A percentile compares a stretch with the other conserved stretches of the same genome.
These are phyloP conservation scores for Reinhardtius hippoglossoides DNA, from an alignment of 2,113 vertebrate genomes.

Conservation along the genomic window DNA sequence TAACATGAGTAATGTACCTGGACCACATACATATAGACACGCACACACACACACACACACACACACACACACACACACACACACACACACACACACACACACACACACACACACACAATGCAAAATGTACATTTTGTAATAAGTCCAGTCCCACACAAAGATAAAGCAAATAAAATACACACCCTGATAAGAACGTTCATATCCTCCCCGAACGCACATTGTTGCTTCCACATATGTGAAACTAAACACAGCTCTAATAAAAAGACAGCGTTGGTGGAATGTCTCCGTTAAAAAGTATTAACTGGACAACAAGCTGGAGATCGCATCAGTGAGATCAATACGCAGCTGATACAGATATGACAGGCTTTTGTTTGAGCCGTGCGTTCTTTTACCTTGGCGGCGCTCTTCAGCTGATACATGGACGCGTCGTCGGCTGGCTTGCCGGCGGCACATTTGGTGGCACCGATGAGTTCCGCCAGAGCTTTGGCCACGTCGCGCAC, in stretches of 20 bases:
- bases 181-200: neutral
- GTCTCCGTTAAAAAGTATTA: neutral
- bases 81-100: too few relatives aligned
- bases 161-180: too few relatives aligned
- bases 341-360: conserved; percentile 20
- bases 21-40: too few relatives aligned
- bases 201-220: neutral
- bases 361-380: neutral
- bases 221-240: conserved; percentile 13
- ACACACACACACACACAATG: too few relatives aligned
- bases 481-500: conserved; percentile 98
- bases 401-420: conserved; percentile 98
- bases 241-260: conserved; percentile 15
- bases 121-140: too few relatives aligned
- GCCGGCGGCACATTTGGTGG: conserved; percentile 97
- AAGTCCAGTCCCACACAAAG: neutral
- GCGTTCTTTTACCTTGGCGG: conserved; percentile 89
- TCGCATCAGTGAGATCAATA: conserved; percentile 14
- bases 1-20: too few relatives aligned
- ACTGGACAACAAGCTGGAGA: conserved; percentile 14
- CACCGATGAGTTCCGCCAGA: conserved; percentile 95
- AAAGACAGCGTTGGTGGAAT: conserved; percentile 23
- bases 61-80: too few relatives aligned
- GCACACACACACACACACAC: too few relatives aligned
- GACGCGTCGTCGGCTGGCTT: conserved; percentile 96